Evolutionary conservation across 2,797 vertebrate species (phyloP), one percentile per base, ranked within the genome.

Genomic region (Ataeniobius toweri): DNA sequence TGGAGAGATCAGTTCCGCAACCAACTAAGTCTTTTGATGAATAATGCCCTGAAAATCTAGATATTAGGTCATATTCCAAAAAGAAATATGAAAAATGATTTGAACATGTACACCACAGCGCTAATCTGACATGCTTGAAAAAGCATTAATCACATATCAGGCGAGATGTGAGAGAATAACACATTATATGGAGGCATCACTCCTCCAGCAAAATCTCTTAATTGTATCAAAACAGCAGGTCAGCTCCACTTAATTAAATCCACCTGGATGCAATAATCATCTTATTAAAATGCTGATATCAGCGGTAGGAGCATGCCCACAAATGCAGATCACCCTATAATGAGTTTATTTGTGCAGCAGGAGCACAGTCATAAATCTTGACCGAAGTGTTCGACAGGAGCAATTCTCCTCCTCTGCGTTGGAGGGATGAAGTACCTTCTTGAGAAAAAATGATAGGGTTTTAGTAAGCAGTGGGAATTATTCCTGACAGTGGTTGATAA

Each of bases 281-380:
- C 86, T 92, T 90, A 94, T 93, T 94, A 93, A 92, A 91, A 90
- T 85, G 89, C 91, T 90, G 92, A 87, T 85, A 91, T 92, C 90
- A 83, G 83, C 79, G 70, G 84, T 80, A 74, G 79, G 85, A 74
- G 83, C 51, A 79, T 76, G 85, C 80, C 79, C 84, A 80, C 84
- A 90, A 89, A 90, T 73, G 89, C 83, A 89, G 89, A 92, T 95
- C 93, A 94, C 85, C 68, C 85, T 69, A 77, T 93, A 93, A 93
- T 92, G 88, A 92, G 86, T 94, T 93, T 94, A 95, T 95, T 94
- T 94, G 90, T 89, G 91, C 83, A 81, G 83, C 13, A n/a, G 85
- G 83, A 88, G 85, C 22, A 67, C 72, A 80, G 88, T 88, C 83
- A 87, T 94, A 91, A 89, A 53, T 83, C 71, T 39, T 78, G 68